Base-by-base conservation (phyloP, 1,140 invertebrate genomes). In the Plutomurus gul region DNA sequence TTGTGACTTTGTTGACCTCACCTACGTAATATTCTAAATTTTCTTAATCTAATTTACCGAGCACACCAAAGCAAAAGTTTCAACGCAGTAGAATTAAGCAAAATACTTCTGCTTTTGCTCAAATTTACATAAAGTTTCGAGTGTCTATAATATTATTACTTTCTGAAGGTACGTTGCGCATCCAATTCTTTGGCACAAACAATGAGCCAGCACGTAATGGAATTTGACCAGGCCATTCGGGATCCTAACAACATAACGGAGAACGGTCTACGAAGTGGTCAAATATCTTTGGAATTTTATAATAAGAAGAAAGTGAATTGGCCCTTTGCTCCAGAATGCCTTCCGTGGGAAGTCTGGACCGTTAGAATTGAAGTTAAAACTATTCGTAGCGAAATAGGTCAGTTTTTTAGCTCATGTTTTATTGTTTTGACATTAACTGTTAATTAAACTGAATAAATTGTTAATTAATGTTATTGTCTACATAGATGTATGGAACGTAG, bases 261-360 rank as follows among this genome's bases (percentile, higher is more conserved):
- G 81, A 88, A 92, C 82, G 91, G 91, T 71, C 89, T 89, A 0
- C 90, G 91, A 7, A 89, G 90, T 3, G 94, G 94, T 1, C 93
- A 97, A 87, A 98, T 99, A 82, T 95, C 94, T 37, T 88, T 99
- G 56, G 96, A 98, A 87, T 98, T 99, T 88, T 98, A 95, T 88
- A 94, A 97, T 85, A 95, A 93, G 85, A 95, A 95, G 85, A 93
- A 93, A 84, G 92, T 91, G 65, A 90, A 93, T 60, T 98, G 96
- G 95, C 91, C 92, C 7, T 96, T 97, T 84, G 90, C 92, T 76
- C 89, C 92, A 7, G 96, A 98, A 85, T 94, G 92, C 85, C 95
- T 96, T 84, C 95, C 96, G 0, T 99, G 97, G 97, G 97, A 99
- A 86, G 94, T 98, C 13, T 99, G 96, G 97, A 97, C 95, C 22